phyloP scores from a whole-genome alignment of 1,140 invertebrate genomes.

The Drosophila lacertosa region DNA sequence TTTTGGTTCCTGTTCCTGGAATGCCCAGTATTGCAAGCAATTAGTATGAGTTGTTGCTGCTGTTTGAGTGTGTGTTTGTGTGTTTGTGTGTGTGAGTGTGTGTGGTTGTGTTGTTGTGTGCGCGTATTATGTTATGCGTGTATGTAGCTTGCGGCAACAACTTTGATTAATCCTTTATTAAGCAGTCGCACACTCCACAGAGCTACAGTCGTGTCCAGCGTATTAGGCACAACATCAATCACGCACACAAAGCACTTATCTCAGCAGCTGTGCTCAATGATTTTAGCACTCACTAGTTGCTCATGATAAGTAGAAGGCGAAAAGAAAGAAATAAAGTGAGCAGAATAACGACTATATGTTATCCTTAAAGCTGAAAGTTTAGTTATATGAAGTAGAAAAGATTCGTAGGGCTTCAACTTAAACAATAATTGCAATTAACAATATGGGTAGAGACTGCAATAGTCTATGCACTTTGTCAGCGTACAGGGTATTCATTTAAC shows the following conservation, averaged over 20 bases:
- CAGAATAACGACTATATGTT: not conserved
- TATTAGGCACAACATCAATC: conserved; percentile 11
- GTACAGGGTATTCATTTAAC: not conserved
- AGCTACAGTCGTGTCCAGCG: conserved; percentile 3
- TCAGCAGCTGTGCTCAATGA: conserved; percentile 11
- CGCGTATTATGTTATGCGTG: conserved; percentile 37
- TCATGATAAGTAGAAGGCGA: not conserved
- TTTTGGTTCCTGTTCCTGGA: conserved; percentile 30
- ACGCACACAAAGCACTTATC: conserved; percentile 2
- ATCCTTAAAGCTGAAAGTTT: not conserved
- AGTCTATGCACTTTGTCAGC: not conserved
- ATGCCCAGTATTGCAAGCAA: conserved; percentile 55
- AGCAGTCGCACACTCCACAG: conserved; percentile 26
- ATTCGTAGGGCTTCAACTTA: too few species aligned
- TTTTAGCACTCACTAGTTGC: conserved; percentile 1
- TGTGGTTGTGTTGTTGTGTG: not conserved
- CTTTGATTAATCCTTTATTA: conserved; percentile 74
- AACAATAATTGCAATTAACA: too few species aligned
- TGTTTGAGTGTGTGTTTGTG: conserved; percentile 4
- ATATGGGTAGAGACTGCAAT: too few species aligned
- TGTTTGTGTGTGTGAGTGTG: conserved; percentile 18
- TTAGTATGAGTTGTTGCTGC: conserved; percentile 54
- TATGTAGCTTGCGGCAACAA: conserved; percentile 48
- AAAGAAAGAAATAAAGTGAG: not conserved
- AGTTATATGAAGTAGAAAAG: not conserved